Conservation (phyloP, 1,140 invertebrate genomes). For the Scaptodrosophila lebanonensis region DNA sequence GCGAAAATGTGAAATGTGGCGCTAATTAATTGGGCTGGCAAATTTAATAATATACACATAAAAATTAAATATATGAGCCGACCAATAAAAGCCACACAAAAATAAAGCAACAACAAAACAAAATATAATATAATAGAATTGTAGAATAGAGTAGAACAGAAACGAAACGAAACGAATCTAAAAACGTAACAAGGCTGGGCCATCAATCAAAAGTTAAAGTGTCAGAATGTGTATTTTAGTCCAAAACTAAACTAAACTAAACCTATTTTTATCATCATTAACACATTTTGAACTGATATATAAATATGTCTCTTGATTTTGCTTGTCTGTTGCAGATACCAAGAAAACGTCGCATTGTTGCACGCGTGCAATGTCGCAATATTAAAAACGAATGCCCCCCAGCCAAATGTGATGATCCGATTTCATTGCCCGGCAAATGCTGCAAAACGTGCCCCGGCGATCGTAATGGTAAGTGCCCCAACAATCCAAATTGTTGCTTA, state of each 20-base stretch:
- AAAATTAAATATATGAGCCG: conserved; percentile 49
- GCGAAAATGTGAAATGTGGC: conserved; percentile 37
- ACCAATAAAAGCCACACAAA: too few species aligned
- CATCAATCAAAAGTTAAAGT: too few species aligned
- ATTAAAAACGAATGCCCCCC: conserved; percentile 94
- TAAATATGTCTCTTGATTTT: not conserved
- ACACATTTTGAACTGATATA: too few species aligned
- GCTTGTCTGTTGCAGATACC: conserved; percentile 83
- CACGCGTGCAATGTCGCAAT: conserved; percentile 90
- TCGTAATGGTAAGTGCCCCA: conserved; percentile 82
- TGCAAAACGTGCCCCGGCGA: conserved; percentile 93
- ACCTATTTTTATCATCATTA: too few species aligned
- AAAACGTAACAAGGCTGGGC: too few species aligned
- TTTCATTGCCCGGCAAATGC: conserved; percentile 89
- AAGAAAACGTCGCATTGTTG: conserved; percentile 90
- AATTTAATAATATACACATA: conserved; percentile 47
- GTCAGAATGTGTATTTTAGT: too few species aligned
- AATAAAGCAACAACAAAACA: too few species aligned
- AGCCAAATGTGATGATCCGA: conserved; percentile 89
- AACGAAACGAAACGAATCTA: too few species aligned
- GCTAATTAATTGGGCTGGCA: conserved; percentile 50
- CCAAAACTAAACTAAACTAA: too few species aligned
- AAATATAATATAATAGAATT: too few species aligned
- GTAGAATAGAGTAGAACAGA: too few species aligned
- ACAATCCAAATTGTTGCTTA: not conserved